These are phyloP conservation scores for Myodes glareolus DNA, from an alignment of 2,113 vertebrate species.

Conservation along the genomic window DNA sequence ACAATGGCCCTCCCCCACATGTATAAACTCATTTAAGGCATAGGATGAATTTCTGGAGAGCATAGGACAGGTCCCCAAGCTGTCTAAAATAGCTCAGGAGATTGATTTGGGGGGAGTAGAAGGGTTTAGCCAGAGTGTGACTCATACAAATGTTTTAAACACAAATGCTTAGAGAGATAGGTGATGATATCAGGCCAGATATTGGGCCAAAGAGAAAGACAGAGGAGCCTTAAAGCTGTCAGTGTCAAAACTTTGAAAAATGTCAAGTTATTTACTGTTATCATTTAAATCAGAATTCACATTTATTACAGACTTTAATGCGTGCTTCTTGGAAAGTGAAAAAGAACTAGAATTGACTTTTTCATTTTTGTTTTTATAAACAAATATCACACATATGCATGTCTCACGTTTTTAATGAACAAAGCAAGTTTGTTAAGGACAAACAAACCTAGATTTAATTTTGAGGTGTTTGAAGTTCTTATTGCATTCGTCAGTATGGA, in stretches of 20 bases:
- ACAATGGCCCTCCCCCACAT: neutral
- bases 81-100: neutral
- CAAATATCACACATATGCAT: neutral
- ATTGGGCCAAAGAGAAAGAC: neutral
- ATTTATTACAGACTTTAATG: neutral
- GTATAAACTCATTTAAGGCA: neutral
- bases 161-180: neutral
- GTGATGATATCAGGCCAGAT: neutral
- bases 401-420: neutral
- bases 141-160: neutral
- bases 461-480: neutral
- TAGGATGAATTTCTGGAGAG: neutral
- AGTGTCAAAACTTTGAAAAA: neutral
- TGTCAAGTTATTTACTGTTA: neutral
- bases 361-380: neutral
- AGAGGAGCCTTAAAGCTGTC: neutral
- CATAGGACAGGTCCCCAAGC: fast-evolving
- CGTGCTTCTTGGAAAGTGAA: neutral
- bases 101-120: neutral
- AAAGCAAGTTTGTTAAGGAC: neutral
- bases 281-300: neutral
- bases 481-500: neutral
- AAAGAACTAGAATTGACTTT: neutral
- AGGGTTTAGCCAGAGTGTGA: fast-evolving
- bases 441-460: neutral